Base-by-base conservation (phyloP, 2,888 invertebrate species). In the Agriopis marginaria region DNA sequence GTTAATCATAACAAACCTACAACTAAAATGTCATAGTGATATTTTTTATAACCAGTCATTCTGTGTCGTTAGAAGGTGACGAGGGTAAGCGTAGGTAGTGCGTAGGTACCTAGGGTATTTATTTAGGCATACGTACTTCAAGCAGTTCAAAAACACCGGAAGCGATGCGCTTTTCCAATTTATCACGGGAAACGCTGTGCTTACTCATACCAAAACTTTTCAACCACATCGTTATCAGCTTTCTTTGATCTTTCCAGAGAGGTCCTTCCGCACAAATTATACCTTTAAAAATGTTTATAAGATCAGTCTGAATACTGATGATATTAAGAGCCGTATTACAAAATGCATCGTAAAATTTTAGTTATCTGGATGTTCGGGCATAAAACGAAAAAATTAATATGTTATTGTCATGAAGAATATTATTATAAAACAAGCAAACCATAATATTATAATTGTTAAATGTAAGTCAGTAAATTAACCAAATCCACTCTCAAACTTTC, bases 241-340 rank as follows among this genome's bases (percentile, higher is more conserved):
- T 96, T 68, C 98, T 95, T 82, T 98, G 98, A 79, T 98, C 97
- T 84, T 95, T 96, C 98, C 98, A 98, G 14, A 97, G 88, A 3
- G 95, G 95, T 0, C 98, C 98, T 86, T 97, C 97, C 2, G 98
- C 96, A 78, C 97, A 97, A 79, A 98, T 97, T 32, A 98, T 91
- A 72, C 98, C 98, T 98, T 9, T 3, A 47, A 42, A 56, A 32
- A 32, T 32, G 32, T 32, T 32, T 32, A 3, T 32, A 32, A 32
- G 32, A 32, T 32, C 32, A 3, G 32, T 32, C 32, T 32, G 32
- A 32, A 32, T 32, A 32, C 32, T 32, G 32, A 32, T 32, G 32
- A 32, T 5, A 32, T 32, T 32, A 32, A 32, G 32, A 32, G 32
- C 32, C 32, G 32, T 3, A 32, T 32, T 32, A 32, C 32, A 5